These are phyloP conservation scores for Laticauda laticaudata DNA, from an alignment of 2,113 vertebrate species.

Conservation along the genomic window DNA sequence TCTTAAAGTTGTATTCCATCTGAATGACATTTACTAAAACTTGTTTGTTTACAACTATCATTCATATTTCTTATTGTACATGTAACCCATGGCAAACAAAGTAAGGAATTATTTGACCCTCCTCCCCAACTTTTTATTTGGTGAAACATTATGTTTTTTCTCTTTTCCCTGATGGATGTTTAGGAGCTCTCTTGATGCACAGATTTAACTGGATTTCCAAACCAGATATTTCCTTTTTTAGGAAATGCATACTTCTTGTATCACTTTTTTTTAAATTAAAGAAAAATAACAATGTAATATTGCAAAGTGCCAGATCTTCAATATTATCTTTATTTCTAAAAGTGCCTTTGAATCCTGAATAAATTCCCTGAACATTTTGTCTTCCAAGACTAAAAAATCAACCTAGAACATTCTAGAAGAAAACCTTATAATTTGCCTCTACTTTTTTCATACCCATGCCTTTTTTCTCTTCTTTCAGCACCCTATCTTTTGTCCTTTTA, in stretches of 20 bases:
- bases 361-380: background rate
- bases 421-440: background rate
- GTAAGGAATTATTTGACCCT: background rate
- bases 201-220: background rate
- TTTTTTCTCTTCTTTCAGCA: background rate
- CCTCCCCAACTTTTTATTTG: background rate
- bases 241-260: background rate
- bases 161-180: background rate
- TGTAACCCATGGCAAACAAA: background rate
- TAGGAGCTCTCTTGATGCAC: background rate
- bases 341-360: background rate
- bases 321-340: background rate
- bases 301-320: background rate
- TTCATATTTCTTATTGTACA: background rate
- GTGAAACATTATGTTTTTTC: background rate
- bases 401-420: background rate
- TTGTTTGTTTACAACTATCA: background rate
- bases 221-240: background rate
- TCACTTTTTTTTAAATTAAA: background rate
- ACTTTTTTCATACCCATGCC: background rate
- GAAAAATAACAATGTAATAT: background rate
- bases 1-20: background rate
- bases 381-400: background rate
- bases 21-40: background rate
- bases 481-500: background rate